Percentiles rank a stretch among this genome's conserved stretches.
Conservation (phyloP, 2,113 vertebrate species). For the Cephalopterus ornatus region DNA sequence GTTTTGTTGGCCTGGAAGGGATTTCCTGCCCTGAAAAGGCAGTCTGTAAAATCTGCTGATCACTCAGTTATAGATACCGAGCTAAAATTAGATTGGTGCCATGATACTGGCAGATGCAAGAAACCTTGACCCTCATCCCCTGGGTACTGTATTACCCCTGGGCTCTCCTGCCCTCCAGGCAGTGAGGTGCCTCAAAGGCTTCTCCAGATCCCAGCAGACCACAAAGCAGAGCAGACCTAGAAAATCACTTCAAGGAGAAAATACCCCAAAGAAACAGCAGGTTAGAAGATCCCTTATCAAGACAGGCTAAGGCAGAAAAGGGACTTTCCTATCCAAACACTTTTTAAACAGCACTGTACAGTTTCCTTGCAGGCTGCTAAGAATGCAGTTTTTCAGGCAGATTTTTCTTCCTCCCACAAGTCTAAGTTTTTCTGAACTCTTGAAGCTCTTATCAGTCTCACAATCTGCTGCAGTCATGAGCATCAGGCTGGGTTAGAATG, state of each 20-base stretch:
- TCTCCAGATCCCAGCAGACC: background rate
- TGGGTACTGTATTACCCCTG: background rate
- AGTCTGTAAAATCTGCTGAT: slow-evolving; percentile 8
- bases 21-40: background rate
- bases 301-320: background rate
- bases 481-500: background rate
- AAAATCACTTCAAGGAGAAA: background rate
- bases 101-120: background rate
- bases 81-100: background rate
- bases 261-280: background rate
- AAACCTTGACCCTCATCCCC: background rate
- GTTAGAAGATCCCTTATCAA: background rate
- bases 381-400: slow-evolving; percentile 27
- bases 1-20: background rate
- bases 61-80: background rate
- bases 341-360: background rate
- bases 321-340: background rate
- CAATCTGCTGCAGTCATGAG: slow-evolving; percentile 43
- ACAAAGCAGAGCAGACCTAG: background rate
- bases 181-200: fast-evolving
- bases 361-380: background rate
- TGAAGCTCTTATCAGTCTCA: background rate
- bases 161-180: background rate
- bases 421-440: background rate
- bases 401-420: slow-evolving; percentile 43